Evolutionary conservation across 1,140 invertebrate genomes (phyloP), one percentile per base, ranked within the genome.

Genomic region (Pygmarrhopalites habei): DNA sequence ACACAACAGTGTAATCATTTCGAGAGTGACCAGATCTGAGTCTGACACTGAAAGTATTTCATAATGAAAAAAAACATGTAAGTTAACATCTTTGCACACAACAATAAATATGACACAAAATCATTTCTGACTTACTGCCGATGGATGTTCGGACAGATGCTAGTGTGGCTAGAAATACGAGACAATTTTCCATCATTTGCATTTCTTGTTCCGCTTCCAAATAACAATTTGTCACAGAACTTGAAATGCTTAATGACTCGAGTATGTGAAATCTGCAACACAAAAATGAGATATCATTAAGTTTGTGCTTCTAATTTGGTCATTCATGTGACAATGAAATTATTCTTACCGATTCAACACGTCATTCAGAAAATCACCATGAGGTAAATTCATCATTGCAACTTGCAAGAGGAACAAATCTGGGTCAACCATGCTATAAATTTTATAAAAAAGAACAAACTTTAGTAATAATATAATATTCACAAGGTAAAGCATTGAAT

Each of bases 361-460:
- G 63, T 87, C 90, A 67, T 86, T 83, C 12, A 97, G 75, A 75
- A 95, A 95, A 64, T 85, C 82, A 72, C 92, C 87, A 2, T 90
- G 83, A 60, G 87, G 85, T 61, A 97, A 78, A 73, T 91, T 86
- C 2, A 88, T 91, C 39, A 90, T 90, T 78, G 92, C 95, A 21
- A 97, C 83, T 83, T 95, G 92, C 58, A 95, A 75, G 51, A 97
- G 83, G 79, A 92, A 98, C 41, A 98, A 79, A 80, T 98, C 95
- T 71, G 94, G 89, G 78, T 98, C 95, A 0, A 95, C 89, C 89
- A 97, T 95, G 1, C 93, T 96, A 77, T n/a, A n/a, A n/a, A n/a
- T n/a, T n/a, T n/a, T n/a, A n/a, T n/a, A n/a, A n/a, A 95, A 41
- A 41, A 12, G 10, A 41, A 41, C 39, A 41, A 41, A 12, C n/a